phyloP scores from a whole-genome alignment of 2,113 vertebrate species.

The Stigmatopora argus region DNA sequence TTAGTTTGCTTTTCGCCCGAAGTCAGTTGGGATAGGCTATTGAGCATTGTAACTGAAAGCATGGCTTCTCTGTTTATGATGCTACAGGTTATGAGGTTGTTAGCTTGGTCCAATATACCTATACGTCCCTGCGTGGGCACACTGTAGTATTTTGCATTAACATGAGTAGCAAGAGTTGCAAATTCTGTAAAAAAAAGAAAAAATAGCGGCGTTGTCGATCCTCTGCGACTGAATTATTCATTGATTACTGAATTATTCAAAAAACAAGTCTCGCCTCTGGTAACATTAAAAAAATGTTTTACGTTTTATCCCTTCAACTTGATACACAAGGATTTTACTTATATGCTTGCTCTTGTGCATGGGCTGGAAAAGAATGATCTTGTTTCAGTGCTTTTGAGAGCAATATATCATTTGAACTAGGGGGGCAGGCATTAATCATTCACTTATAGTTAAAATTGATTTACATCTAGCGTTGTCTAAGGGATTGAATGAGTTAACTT shows the following conservation, averaged over 20 bases:
- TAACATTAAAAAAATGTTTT: conserved; percentile 10
- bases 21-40: too few relatives aligned
- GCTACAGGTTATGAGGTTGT: neutral
- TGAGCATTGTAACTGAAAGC: neutral
- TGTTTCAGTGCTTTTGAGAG: too few relatives aligned
- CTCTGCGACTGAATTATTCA: conserved; percentile 11
- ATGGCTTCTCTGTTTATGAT: neutral
- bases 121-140: neutral
- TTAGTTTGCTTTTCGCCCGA: too few relatives aligned
- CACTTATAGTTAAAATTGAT: too few relatives aligned
- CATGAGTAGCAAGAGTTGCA: conserved; percentile 8
- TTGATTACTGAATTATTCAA: conserved; percentile 51
- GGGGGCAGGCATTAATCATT: too few relatives aligned
- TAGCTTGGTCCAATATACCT: neutral
- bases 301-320: conserved; percentile 12
- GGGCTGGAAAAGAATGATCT: conserved; percentile 6
- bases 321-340: conserved; percentile 11
- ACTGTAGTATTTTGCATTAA: neutral
- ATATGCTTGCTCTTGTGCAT: conserved; percentile 25
- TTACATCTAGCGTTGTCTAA: too few relatives aligned
- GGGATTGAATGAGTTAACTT: too few relatives aligned
- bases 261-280: conserved; percentile 42
- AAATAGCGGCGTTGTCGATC: conserved; percentile 31
- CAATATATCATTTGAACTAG: too few relatives aligned
- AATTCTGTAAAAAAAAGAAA: conserved; percentile 17